These are phyloP conservation scores for Helicoverpa armigera DNA, from an alignment of 1,140 invertebrate genomes.

Conservation along the genomic window DNA sequence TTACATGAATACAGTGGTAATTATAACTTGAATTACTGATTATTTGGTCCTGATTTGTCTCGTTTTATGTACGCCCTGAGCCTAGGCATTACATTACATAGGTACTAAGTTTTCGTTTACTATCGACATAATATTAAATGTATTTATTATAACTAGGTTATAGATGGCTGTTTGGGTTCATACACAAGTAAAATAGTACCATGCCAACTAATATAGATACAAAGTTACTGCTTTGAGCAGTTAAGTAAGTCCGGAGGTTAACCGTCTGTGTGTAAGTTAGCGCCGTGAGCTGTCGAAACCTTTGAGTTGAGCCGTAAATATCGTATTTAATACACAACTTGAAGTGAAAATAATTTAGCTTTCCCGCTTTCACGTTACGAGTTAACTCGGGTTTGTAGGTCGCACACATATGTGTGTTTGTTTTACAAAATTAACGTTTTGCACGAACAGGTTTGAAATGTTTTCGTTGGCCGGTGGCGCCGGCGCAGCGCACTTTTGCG, in stretches of 20 bases:
- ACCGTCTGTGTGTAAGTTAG: slow-evolving; percentile 3
- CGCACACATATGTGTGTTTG: slow-evolving; percentile 65
- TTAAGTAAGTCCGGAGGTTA: slow-evolving; percentile 18
- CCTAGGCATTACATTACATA: too few relatives aligned
- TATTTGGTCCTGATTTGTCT: too few relatives aligned
- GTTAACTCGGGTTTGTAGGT: slow-evolving; percentile 65
- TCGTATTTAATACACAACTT: slow-evolving; percentile 48
- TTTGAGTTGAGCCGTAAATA: slow-evolving; percentile 19
- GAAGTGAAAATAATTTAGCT: slow-evolving; percentile 66
- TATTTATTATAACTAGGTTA: too few relatives aligned
- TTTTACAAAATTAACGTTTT: slow-evolving; percentile 74
- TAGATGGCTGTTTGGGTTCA: too few relatives aligned
- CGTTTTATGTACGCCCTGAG: too few relatives aligned
- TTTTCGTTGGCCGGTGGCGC: slow-evolving; percentile 70
- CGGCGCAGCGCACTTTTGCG: slow-evolving; percentile 68
- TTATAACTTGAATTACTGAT: too few relatives aligned
- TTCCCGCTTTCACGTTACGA: slow-evolving; percentile 67
- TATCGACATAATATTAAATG: not conserved
- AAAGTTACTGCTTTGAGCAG: not conserved
- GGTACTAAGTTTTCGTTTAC: too few relatives aligned
- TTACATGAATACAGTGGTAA: too few relatives aligned
- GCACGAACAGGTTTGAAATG: slow-evolving; percentile 70
- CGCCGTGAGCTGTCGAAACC: slow-evolving; percentile 27
- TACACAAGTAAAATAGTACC: not conserved
- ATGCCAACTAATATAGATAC: not conserved